Evolutionary conservation across 2,888 invertebrate species (phyloP).

Genomic region (Euspilapteryx auroguttella): DNA sequence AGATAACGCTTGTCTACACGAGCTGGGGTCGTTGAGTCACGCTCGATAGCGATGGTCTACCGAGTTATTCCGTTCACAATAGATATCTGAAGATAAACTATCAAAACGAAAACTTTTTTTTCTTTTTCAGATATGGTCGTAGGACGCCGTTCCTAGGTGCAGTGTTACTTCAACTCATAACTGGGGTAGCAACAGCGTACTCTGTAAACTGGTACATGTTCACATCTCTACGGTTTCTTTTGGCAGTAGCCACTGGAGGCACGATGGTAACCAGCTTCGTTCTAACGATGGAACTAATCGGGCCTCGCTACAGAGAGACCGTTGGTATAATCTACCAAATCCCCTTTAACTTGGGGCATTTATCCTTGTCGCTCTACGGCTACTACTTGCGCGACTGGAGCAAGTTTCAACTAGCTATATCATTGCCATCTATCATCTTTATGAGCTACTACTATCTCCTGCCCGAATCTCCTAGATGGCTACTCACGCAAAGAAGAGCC

Average conservation of each 20-base stretch:
- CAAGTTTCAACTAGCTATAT: slow-evolving; percentile 67
- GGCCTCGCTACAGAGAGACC: slow-evolving; percentile 64
- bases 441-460: slow-evolving; percentile 71
- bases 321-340: slow-evolving; percentile 71
- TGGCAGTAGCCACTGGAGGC: slow-evolving; percentile 78
- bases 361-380: slow-evolving; percentile 64
- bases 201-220: slow-evolving; percentile 70
- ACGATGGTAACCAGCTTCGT: slow-evolving; percentile 82
- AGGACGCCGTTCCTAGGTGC: slow-evolving; percentile 73
- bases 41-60: too few relatives aligned
- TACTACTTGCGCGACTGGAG: slow-evolving; percentile 70
- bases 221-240: slow-evolving; percentile 68
- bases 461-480: slow-evolving; percentile 84
- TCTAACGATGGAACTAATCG: slow-evolving; percentile 69
- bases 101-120: too few relatives aligned
- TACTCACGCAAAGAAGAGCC: slow-evolving; percentile 68
- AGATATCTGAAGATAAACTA: too few relatives aligned
- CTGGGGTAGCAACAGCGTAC: slow-evolving; percentile 71
- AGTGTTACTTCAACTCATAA: slow-evolving; percentile 71
- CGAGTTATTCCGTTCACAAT: too few relatives aligned
- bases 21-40: too few relatives aligned
- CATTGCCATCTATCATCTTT: slow-evolving; percentile 64
- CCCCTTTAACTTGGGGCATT: slow-evolving; percentile 71
- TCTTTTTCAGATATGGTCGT: slow-evolving; percentile 71
- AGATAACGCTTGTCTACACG: too few relatives aligned